Evolutionary conservation across 2,113 vertebrate species (phyloP).

Genomic region (Bettongia penicillata): DNA sequence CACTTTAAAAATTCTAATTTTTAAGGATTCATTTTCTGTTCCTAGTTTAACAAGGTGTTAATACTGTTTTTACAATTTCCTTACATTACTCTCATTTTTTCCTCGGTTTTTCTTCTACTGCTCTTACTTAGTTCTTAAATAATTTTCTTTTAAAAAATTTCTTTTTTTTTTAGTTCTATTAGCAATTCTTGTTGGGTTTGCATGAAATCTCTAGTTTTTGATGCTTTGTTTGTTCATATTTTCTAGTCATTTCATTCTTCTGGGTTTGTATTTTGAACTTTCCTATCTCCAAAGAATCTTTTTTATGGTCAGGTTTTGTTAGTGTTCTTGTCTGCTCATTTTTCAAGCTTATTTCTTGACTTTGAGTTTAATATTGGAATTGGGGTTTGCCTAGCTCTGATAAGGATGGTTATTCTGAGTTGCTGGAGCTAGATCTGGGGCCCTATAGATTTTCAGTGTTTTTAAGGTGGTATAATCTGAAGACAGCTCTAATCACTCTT

Average conservation of each 20-base stretch:
- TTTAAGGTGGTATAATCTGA: too few species aligned
- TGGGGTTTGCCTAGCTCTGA: not conserved
- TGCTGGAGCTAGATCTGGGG: not conserved
- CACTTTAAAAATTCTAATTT: not conserved
- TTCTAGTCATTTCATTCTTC: not conserved
- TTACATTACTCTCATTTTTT: not conserved
- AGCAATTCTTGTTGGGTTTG: not conserved
- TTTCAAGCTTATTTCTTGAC: not conserved
- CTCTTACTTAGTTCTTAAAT: not conserved
- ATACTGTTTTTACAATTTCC: not conserved
- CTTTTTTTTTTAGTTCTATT: not conserved
- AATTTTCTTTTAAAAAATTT: too few species aligned
- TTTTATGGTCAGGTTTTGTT: not conserved
- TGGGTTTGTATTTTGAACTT: not conserved
- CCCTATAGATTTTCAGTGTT: not conserved
- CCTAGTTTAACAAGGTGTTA: not conserved
- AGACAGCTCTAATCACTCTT: not conserved
- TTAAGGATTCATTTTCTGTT: not conserved
- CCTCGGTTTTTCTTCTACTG: not conserved
- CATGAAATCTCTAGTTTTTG: not conserved
- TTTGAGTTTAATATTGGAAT: not conserved
- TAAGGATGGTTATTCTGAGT: not conserved
- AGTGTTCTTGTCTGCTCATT: not conserved
- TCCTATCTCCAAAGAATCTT: not conserved
- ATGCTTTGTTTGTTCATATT: not conserved